Conservation (phyloP, 2,113 vertebrate species). For the cat (Felis catus) region F.catus_Fca126_mat1.0 CM031413.1:38970001-38970500, state of each 20-base stretch:
- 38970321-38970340: not conserved
- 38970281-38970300: not conserved
- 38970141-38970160: slow-evolving; percentile 32
- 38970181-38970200: not conserved
- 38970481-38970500: not conserved
- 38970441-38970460: not conserved
- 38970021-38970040: not conserved
- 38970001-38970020: not conserved
- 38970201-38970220: not conserved
- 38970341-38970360: not conserved
- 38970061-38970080: not conserved
- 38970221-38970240: not conserved
- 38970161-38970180: slow-evolving; percentile 20
- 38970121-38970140: not conserved
- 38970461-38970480: not conserved
- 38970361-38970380: not conserved
- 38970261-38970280: not conserved
- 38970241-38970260: not conserved
- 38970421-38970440: not conserved
- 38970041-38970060: slow-evolving; percentile 1
- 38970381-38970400: not conserved
- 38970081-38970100: not conserved
- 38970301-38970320: not conserved
- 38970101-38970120: not conserved
- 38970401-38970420: not conserved